Evolutionary conservation across 2,888 invertebrate species (phyloP).

Genomic region (Cephonodes hylas): DNA sequence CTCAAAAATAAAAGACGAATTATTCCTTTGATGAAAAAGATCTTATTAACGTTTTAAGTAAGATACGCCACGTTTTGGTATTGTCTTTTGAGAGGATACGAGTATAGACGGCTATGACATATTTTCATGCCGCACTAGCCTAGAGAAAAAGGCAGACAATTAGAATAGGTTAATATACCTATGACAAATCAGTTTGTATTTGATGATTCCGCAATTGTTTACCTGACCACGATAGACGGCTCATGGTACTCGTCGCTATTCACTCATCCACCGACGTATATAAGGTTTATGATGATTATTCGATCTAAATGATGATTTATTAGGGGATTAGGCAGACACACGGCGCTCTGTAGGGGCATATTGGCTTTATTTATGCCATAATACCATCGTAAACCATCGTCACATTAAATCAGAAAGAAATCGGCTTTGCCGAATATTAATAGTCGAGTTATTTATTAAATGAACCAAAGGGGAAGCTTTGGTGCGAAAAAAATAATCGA

Average conservation of each 20-base stretch:
- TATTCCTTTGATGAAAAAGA: too few relatives aligned
- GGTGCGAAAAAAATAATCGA: not conserved
- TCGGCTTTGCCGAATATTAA: constrained; percentile 56
- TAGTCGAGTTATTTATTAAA: constrained; percentile 32
- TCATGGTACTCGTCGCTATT: constrained; percentile 29
- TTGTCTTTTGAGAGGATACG: too few relatives aligned
- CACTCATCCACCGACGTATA: constrained; percentile 41
- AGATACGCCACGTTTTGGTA: too few relatives aligned
- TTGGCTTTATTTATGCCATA: constrained; percentile 74
- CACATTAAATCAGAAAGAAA: constrained; percentile 60
- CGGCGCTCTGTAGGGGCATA: constrained; percentile 67
- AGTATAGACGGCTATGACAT: too few relatives aligned
- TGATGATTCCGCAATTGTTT: not conserved
- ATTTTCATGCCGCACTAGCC: too few relatives aligned
- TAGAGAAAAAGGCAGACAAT: too few relatives aligned
- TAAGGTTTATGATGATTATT: constrained; percentile 77
- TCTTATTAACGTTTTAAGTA: too few relatives aligned
- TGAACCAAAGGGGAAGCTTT: not conserved
- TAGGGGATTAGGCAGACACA: constrained; percentile 71
- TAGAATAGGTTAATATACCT: too few relatives aligned
- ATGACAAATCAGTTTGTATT: not conserved
- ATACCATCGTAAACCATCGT: constrained; percentile 39
- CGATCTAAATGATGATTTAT: constrained; percentile 79
- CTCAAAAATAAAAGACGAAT: too few relatives aligned
- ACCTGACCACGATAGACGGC: constrained; percentile 17